A percentile compares a stretch with the other conserved stretches of the same genome.
Evolutionary conservation across 2,797 vertebrate species (phyloP).

Genomic region (Eospalax fontanierii): DNA sequence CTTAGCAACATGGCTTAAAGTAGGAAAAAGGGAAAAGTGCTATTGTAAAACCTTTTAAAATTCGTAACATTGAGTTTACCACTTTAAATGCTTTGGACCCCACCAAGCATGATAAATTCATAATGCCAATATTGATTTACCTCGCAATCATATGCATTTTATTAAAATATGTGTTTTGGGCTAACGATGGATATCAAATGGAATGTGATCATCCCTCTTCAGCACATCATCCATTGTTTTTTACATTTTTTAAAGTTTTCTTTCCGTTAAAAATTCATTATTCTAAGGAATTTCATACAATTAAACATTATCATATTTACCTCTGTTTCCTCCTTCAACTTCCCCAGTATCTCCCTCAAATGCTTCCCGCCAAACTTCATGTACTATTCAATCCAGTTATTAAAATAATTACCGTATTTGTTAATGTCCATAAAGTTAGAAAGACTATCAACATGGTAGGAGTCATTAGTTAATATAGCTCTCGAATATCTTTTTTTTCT

Average conservation of each 20-base stretch:
- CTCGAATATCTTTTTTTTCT: not conserved
- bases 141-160: not conserved
- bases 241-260: not conserved
- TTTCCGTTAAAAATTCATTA: not conserved
- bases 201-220: not conserved
- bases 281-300: not conserved
- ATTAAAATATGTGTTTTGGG: not conserved
- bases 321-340: not conserved
- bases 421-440: not conserved
- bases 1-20: constrained; percentile 51
- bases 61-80: not conserved
- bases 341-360: not conserved
- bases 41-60: constrained; percentile 3
- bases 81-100: not conserved
- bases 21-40: not conserved
- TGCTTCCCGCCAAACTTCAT: too few relatives aligned
- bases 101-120: not conserved
- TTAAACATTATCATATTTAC: not conserved
- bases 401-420: not conserved
- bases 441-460: not conserved
- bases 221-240: not conserved
- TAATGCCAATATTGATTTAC: not conserved
- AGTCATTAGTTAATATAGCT: not conserved
- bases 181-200: not conserved
- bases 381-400: not conserved